Base-by-base conservation (phyloP, 2,888 invertebrate species). In the Nomada ruficornis region DNA sequence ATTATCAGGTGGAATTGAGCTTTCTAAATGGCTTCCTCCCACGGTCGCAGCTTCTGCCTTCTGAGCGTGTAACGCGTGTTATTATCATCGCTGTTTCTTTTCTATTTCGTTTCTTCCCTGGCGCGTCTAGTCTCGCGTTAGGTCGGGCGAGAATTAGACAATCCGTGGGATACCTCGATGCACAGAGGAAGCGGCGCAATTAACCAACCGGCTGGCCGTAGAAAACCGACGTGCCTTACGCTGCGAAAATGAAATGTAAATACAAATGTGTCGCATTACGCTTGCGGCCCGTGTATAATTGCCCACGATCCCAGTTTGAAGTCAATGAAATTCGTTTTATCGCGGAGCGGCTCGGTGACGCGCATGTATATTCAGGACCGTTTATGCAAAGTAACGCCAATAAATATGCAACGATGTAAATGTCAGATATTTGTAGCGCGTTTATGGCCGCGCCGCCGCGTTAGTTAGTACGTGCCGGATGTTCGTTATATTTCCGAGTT, bases 321-420 rank as follows among this genome's bases (percentile, higher is more conserved):
- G 74, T 80, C 82, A 73, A 81, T 68, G 70, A 85, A 85, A 80
- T 85, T 83, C 81, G 69, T 72, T 36, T 36, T 65, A 71, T 77
- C 75, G 65, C 54, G 20, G 63, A 36, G 18, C 62, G 23, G 29
- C 70, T 18, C 60, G 77, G 84, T 79, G 82, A 84, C 63, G 77
- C 79, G 80, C 79, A 82, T 81, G 82, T 80, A 86, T 84, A 87
- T 81, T 87, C 84, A 84, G 77, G 54, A 77, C 62, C 77, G 81
- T 82, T 87, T 87, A 87, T 87, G 87, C 84, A 83, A 86, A 87
- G 70, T 54, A 74, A 79, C 78, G 62, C 44, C 82, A 74, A 87
- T 87, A 87, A 87, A 87, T 86, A 87, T 87, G 88, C 88, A 84
- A 82, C 79, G 82, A 82, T 86, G 83, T 86, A 87, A 87, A 87